phyloP scores from a whole-genome alignment of 1,140 invertebrate species.

The Drosophila prosaltans region DNA sequence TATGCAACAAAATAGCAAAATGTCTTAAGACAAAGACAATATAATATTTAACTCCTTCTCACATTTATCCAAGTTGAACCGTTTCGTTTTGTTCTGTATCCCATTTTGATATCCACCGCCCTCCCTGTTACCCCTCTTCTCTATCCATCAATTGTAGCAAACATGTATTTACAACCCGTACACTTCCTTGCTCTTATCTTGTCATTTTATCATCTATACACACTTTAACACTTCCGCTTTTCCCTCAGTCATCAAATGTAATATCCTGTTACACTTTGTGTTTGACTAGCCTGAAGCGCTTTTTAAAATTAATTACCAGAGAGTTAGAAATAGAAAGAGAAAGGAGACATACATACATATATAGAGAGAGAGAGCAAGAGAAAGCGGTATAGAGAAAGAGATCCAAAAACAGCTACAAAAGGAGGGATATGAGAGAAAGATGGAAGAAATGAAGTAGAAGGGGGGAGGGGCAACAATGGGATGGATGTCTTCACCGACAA shows the following conservation, averaged over 20 bases:
- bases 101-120: neutral
- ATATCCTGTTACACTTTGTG: constrained; percentile 80
- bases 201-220: constrained; percentile 68
- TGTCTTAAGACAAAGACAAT: neutral
- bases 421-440: neutral
- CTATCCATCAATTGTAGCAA: constrained; percentile 12
- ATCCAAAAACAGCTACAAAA: constrained; percentile 52
- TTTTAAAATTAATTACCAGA: constrained; percentile 81
- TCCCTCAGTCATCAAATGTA: constrained; percentile 75
- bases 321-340: constrained; percentile 26
- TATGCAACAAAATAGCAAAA: constrained; percentile 5
- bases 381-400: constrained; percentile 3
- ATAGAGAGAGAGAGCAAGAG: neutral
- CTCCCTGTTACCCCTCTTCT: neutral
- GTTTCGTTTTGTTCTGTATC: too few relatives aligned
- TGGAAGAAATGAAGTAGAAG: neutral
- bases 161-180: constrained; percentile 24
- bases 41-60: neutral
- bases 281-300: constrained; percentile 74
- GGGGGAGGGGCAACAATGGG: constrained; percentile 10
- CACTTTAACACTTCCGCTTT: constrained; percentile 76
- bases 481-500: constrained; percentile 18
- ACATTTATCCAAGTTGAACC: neutral
- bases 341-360: neutral
- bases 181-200: constrained; percentile 37